These are phyloP conservation scores for Apeira syringaria DNA, from an alignment of 2,888 invertebrate genomes.

Conservation along the genomic window DNA sequence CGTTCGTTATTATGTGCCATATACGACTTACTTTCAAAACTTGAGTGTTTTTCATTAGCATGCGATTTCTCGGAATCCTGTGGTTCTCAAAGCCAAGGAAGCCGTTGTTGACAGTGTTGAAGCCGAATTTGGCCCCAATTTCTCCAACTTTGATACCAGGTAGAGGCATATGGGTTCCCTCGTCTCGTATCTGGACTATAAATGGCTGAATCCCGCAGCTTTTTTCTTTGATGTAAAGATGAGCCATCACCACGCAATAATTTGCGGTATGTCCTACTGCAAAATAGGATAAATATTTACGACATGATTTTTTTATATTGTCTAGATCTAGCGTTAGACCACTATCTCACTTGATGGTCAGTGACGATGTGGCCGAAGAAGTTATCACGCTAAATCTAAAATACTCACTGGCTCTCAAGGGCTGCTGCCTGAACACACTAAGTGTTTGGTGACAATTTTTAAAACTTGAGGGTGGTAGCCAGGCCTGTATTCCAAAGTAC, in stretches of 20 bases:
- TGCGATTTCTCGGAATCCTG: constrained; percentile 92
- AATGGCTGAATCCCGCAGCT: constrained; percentile 96
- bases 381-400: too few species aligned
- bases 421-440: too few species aligned
- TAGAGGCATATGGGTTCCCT: constrained; percentile 94
- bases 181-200: constrained; percentile 94
- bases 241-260: constrained; percentile 95
- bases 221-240: constrained; percentile 91
- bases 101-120: constrained; percentile 95
- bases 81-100: constrained; percentile 94
- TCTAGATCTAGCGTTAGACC: too few species aligned
- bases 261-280: constrained; percentile 96
- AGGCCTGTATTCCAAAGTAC: too few species aligned
- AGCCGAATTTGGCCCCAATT: constrained; percentile 96
- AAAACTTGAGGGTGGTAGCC: too few species aligned
- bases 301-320: too few species aligned
- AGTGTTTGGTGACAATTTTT: too few species aligned
- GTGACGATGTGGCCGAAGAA: too few species aligned
- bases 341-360: too few species aligned
- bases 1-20: too few species aligned
- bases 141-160: constrained; percentile 96
- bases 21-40: constrained; percentile 85
- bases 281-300: constrained; percentile 48
- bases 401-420: too few species aligned
- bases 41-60: constrained; percentile 97